Base-by-base conservation (phyloP, 64 coral and sea anemone genomes). In the Hydrozoanthus tunicans region DNA sequence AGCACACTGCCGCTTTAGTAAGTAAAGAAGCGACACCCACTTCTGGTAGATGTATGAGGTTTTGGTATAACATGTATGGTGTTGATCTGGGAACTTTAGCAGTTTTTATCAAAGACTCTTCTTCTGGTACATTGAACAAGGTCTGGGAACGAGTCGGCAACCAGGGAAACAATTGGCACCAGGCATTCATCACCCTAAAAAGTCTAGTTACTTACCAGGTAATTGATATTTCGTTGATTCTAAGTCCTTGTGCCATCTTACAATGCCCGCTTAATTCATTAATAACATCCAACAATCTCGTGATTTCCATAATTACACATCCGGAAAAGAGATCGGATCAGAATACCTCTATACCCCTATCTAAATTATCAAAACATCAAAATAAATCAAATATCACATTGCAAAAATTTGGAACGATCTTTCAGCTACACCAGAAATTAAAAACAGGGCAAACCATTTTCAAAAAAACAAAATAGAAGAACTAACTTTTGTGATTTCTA, bases 41-140 rank as follows among this genome's bases (percentile, higher is more conserved):
- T 23, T 64, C 27, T 17, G 62, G 81, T 54, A 66, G 62, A 83
- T 83, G 81, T 4, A 67, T 83, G 81, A 17, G 4, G 51, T 83
- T 83, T 83, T 83, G 81, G 81, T 83, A 67, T 25, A 83, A 83
- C 53, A 83, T 83, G 81, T 53, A 66, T 6, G 81, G 81, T n/a
- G 81, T 15, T 17, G 81, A 83, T 7, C 11, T 17, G 17, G 81
- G 81, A 83, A 83, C 15, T 7, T 51, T 83, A 13, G 10, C 20
- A 5, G 32, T 83, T 17, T 83, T 66, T 66, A 54, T 83, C 17
- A 64, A 66, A 17, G 32, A 66, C 53, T n/a, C 81, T 65, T 66
- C 81, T 83, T 67, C 62, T 14, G 32, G 51, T 32, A 3, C 62
- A 51, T 61, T 23, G 63, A 23, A 54, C 6, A 68, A 68, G 32